A percentile compares a stretch with the other conserved stretches of the same genome.
Conservation (phyloP, 2,888 invertebrate genomes). For the Melikaiella ostensackeni region DNA sequence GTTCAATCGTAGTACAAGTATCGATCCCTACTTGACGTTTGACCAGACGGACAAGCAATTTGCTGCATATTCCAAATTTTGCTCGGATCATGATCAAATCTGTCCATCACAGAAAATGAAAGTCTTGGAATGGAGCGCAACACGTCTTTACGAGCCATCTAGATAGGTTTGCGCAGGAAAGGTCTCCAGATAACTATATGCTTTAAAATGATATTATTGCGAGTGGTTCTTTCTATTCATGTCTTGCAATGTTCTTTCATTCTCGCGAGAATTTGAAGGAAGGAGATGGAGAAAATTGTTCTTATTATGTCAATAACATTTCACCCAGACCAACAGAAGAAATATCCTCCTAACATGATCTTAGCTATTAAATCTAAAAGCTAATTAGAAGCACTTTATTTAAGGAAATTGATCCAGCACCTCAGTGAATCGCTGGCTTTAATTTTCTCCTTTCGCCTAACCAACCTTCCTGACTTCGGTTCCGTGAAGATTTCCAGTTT, state of each 20-base stretch:
- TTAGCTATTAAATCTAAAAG: not conserved
- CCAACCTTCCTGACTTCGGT: not conserved
- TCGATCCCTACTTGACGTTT: not conserved
- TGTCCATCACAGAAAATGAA: not conserved
- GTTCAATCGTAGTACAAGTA: slow-evolving; percentile 6
- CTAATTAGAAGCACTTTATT: not conserved
- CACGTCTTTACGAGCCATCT: slow-evolving; percentile 12
- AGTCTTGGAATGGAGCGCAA: not conserved
- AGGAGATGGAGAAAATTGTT: slow-evolving; percentile 6
- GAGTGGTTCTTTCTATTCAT: too few species aligned
- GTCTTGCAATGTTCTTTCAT: slow-evolving; percentile 21
- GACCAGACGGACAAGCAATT: not conserved
- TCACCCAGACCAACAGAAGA: not conserved
- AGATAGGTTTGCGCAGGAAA: not conserved
- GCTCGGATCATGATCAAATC: not conserved
- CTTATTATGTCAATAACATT: not conserved
- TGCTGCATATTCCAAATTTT: not conserved
- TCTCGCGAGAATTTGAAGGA: not conserved
- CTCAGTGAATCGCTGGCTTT: not conserved
- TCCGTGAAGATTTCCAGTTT: slow-evolving; percentile 4
- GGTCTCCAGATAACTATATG: slow-evolving; percentile 2
- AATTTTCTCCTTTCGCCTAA: not conserved
- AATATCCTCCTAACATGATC: not conserved
- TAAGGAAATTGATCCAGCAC: not conserved
- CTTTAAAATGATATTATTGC: slow-evolving; percentile 18